Conservation (phyloP, 2,113 vertebrate genomes). For the Climacteris rufus region DNA sequence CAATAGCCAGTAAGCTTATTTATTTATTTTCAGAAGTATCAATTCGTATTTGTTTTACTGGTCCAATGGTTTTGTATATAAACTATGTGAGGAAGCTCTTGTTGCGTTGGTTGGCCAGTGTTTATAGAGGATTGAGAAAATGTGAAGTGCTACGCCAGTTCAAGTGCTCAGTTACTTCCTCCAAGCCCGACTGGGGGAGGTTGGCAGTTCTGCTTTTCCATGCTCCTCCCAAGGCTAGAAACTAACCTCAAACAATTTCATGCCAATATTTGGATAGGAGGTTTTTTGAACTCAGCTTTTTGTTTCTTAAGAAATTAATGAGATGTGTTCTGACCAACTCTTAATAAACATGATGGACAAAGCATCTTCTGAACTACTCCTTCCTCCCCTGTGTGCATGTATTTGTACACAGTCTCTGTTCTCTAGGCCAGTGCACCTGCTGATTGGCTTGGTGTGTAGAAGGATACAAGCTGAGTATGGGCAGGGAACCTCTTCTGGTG, state of each 20-base stretch:
- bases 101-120: background rate
- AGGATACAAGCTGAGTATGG: background rate
- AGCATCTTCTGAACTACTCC: background rate
- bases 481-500: background rate
- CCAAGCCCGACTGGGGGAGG: background rate
- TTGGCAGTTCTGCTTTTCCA: background rate
- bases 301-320: background rate
- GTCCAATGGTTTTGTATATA: background rate
- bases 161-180: background rate
- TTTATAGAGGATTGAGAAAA: background rate
- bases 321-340: background rate
- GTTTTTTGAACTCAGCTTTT: background rate
- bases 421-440: background rate
- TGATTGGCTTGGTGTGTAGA: background rate
- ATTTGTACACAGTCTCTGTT: background rate
- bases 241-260: background rate
- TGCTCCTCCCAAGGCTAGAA: background rate
- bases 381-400: background rate
- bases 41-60: conserved; percentile 26
- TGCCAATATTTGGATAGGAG: background rate
- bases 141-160: background rate
- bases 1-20: background rate
- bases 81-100: background rate
- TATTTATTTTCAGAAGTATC: conserved; percentile 35
- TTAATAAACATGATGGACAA: background rate